A percentile compares a stretch with the other conserved stretches of the same genome.
These are phyloP conservation scores for Macrotus californicus DNA, from an alignment of 2,113 vertebrate genomes.

Conservation along the genomic window DNA sequence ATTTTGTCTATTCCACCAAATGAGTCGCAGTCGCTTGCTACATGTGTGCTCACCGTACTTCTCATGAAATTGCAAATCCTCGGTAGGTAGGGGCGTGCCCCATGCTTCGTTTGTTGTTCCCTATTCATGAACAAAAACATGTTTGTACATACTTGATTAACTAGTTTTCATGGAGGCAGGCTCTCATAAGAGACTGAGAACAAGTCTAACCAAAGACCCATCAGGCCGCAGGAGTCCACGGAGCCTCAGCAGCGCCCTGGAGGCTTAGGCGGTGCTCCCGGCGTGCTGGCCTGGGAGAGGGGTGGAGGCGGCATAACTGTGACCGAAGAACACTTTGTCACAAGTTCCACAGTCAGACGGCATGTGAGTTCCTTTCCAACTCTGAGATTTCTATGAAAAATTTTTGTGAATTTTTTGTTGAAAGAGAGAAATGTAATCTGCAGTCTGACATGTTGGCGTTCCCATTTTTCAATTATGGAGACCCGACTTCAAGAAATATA, in stretches of 20 bases:
- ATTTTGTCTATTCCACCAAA: neutral
- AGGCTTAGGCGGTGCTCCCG: neutral
- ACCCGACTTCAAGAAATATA: neutral
- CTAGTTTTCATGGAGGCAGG: neutral
- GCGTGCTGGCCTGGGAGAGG: rapidly evolving
- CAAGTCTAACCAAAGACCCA: neutral
- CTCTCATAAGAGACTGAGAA: neutral
- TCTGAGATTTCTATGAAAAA: neutral
- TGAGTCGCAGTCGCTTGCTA: rapidly evolving
- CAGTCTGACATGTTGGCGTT: neutral
- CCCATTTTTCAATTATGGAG: constrained; percentile 18
- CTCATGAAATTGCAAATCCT: neutral
- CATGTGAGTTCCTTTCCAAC: neutral
- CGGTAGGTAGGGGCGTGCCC: no score
- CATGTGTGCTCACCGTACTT: rapidly evolving
- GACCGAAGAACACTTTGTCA: neutral
- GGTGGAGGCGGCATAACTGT: rapidly evolving
- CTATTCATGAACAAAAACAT: neutral
- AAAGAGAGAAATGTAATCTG: neutral
- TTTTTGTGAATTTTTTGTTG: neutral
- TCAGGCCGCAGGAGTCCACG: no score
- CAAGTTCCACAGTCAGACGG: neutral
- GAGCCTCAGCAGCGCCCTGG: neutral
- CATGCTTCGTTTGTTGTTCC: rapidly evolving
- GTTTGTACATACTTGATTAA: neutral